These are phyloP conservation scores for Benitochromis conjunctus DNA, from an alignment of 2,113 vertebrate species.

Conservation along the genomic window DNA sequence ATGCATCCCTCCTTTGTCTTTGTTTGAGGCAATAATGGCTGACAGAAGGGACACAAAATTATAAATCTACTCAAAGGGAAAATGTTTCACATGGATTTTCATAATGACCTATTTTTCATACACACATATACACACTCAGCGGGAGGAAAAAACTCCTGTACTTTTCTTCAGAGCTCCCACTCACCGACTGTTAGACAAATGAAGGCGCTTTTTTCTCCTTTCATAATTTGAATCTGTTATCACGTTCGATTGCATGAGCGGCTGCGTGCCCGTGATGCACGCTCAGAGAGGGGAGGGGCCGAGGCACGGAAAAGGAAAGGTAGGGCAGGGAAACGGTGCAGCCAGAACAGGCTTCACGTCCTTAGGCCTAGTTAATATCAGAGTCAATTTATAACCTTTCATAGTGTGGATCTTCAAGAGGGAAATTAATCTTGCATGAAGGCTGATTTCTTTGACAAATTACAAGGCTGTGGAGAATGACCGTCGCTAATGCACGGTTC, in stretches of 20 bases:
- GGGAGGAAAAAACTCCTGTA: background rate
- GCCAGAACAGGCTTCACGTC: conserved; percentile 56
- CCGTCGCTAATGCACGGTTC: conserved; percentile 35
- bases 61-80: conserved; percentile 57
- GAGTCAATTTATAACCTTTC: conserved; percentile 70
- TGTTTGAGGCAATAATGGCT: conserved; percentile 41
- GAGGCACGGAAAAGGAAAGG: background rate
- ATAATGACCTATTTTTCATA: conserved; percentile 54
- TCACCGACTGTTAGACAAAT: conserved; percentile 61
- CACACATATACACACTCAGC: background rate
- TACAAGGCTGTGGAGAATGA: conserved; percentile 30
- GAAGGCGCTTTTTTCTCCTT: conserved; percentile 58
- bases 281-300: background rate
- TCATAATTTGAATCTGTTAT: conserved; percentile 72
- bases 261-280: conserved; percentile 53
- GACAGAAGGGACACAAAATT: conserved; percentile 34
- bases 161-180: conserved; percentile 44
- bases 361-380: conserved; percentile 71
- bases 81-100: conserved; percentile 51
- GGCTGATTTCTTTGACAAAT: conserved; percentile 64
- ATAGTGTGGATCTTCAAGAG: conserved; percentile 43
- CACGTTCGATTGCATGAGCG: conserved; percentile 58
- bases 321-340: conserved; percentile 26
- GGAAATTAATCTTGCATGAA: conserved; percentile 71
- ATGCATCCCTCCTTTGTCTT: conserved; percentile 31